A percentile compares a stretch with the other conserved stretches of the same genome.
Conservation (phyloP, 2,113 vertebrate genomes). For the Mohoua ochrocephala region DNA sequence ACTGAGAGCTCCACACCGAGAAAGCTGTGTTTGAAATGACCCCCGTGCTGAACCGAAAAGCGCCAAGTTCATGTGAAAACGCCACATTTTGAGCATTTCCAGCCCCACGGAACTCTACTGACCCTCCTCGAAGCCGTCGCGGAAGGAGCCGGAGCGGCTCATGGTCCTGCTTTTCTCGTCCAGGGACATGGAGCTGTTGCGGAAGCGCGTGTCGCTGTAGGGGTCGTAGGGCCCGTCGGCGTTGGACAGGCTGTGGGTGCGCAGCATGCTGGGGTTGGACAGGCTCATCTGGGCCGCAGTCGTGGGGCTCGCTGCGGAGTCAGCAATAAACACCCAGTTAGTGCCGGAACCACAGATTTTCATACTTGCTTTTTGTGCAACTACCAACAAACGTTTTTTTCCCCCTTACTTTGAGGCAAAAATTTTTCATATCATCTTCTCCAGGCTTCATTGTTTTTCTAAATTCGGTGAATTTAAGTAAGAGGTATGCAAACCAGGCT, state of each 20-base stretch:
- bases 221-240: slow-evolving; percentile 85
- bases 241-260: slow-evolving; percentile 92
- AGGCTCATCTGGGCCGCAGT: slow-evolving; percentile 86
- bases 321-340: not conserved
- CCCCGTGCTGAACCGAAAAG: rapidly evolving
- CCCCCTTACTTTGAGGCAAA: not conserved
- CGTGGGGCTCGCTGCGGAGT: slow-evolving; percentile 85
- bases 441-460: not conserved
- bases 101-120: not conserved
- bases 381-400: not conserved
- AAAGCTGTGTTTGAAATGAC: not conserved
- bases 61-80: rapidly evolving
- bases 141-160: slow-evolving; percentile 96
- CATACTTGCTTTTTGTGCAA: not conserved
- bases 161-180: slow-evolving; percentile 94
- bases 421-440: not conserved
- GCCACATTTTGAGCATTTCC: not conserved
- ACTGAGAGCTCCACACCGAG: not conserved
- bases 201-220: slow-evolving; percentile 83
- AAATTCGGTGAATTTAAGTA: not conserved
- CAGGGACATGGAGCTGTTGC: slow-evolving; percentile 95
- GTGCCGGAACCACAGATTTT: not conserved
- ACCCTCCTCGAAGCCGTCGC: slow-evolving; percentile 99
- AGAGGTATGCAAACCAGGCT: not conserved
- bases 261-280: slow-evolving; percentile 78